Conservation (phyloP, 1,140 invertebrate genomes). For the Sycophaga agraensis region DNA sequence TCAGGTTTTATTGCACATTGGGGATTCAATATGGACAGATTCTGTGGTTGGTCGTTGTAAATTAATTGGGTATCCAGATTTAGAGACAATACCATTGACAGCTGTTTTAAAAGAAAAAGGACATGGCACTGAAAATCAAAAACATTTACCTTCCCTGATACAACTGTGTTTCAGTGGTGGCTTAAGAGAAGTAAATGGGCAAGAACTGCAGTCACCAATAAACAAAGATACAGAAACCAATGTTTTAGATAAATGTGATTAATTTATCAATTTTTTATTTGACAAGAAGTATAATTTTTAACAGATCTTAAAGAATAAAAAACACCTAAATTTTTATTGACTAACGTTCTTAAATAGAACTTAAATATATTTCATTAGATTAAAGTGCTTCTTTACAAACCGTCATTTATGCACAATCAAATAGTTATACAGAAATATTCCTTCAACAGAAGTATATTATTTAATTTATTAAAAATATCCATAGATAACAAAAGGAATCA, state of each 20-base stretch:
- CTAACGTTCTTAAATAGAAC: no score
- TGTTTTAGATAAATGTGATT: not conserved
- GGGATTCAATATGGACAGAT: constrained; percentile 49
- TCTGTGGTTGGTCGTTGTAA: constrained; percentile 43
- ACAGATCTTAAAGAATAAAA: constrained; percentile 27
- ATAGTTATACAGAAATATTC: no score
- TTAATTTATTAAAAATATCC: no score
- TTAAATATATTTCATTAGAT: no score
- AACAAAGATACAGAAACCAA: not conserved
- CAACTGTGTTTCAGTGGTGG: constrained; percentile 34
- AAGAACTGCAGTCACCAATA: not conserved
- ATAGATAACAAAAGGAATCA: no score
- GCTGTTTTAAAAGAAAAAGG: constrained; percentile 33
- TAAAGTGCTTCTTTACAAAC: no score
- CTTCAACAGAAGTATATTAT: no score
- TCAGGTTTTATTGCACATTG: constrained; percentile 45
- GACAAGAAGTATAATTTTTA: constrained; percentile 34
- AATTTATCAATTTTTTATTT: constrained; percentile 9
- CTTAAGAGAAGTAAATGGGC: constrained; percentile 28
- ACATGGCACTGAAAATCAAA: constrained; percentile 37
- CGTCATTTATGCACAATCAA: no score
- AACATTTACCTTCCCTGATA: constrained; percentile 37
- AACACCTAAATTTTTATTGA: no score
- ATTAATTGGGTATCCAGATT: constrained; percentile 37
- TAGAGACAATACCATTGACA: constrained; percentile 39